phyloP scores from a whole-genome alignment of 2,113 vertebrate genomes.

The Cephalopterus ornatus region DNA sequence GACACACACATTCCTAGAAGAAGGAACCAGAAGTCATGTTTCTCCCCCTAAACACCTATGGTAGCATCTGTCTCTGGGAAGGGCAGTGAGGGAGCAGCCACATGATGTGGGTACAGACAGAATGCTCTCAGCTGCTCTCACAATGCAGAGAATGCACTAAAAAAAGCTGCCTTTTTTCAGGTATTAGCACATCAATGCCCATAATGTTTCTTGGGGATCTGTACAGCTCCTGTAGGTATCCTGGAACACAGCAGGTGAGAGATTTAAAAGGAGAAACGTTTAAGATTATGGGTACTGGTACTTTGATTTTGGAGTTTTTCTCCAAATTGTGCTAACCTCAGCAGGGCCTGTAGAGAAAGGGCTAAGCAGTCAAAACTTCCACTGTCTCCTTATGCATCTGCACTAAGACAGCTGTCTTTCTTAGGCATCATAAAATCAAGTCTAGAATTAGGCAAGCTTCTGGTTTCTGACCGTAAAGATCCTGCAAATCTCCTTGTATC shows the following conservation, averaged over 20 bases:
- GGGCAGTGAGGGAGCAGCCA: background rate
- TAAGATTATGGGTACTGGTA: background rate
- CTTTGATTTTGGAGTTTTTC: background rate
- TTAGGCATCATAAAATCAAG: background rate
- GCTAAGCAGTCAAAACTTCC: background rate
- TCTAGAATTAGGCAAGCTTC: background rate
- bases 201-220: background rate
- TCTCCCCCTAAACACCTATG: background rate
- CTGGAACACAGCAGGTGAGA: background rate
- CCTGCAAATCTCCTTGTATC: background rate
- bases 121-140: background rate
- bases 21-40: background rate
- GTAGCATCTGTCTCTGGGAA: background rate
- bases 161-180: background rate
- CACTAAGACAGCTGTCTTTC: background rate
- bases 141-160: background rate
- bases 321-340: background rate
- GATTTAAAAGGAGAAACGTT: background rate
- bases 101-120: fast-evolving
- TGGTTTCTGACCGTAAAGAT: background rate
- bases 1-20: background rate
- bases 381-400: background rate
- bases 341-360: background rate
- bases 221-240: background rate
- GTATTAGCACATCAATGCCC: background rate